A percentile compares a stretch with the other conserved stretches of the same genome.
These are phyloP conservation scores for Passerculus sandwichensis DNA, from an alignment of 2,797 vertebrate genomes.

Conservation along the genomic window DNA sequence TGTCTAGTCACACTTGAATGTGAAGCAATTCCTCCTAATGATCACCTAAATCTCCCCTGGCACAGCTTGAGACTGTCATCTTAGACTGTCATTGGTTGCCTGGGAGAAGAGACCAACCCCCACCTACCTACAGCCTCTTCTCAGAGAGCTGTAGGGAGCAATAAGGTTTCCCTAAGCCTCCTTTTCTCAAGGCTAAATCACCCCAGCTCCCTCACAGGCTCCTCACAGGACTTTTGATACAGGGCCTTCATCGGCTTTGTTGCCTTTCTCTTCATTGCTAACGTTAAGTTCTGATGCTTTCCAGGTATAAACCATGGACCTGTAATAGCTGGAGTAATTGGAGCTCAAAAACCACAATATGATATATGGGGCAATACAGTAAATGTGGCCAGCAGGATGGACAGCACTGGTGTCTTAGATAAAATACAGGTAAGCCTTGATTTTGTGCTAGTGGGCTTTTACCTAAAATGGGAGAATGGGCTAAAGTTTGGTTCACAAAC, in stretches of 20 bases:
- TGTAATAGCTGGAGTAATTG: slow-evolving; percentile 96
- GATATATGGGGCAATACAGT: slow-evolving; percentile 99
- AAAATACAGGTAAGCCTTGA: slow-evolving; percentile 89
- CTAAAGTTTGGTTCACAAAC: background rate
- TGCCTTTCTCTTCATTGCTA: background rate
- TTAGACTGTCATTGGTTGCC: background rate
- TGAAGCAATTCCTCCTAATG: background rate
- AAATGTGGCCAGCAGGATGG: slow-evolving; percentile 97
- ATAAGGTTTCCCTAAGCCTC: background rate
- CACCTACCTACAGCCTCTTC: background rate
- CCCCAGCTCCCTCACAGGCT: background rate
- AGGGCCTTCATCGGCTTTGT: background rate
- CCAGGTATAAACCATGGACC: slow-evolving; percentile 96
- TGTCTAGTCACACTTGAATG: background rate
- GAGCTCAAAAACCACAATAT: slow-evolving; percentile 98
- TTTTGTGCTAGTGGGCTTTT: background rate
- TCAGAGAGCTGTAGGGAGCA: fast-evolving
- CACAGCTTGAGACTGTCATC: background rate
- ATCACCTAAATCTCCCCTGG: background rate
- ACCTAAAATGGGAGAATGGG: background rate
- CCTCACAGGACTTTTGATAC: background rate
- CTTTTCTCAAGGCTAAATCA: background rate
- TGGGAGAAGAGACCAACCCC: background rate
- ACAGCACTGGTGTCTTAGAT: slow-evolving; percentile 94
- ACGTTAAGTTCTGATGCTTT: background rate